phyloP scores from a whole-genome alignment of 2,888 invertebrate genomes.

The Cataglyphis altisquamis region DNA sequence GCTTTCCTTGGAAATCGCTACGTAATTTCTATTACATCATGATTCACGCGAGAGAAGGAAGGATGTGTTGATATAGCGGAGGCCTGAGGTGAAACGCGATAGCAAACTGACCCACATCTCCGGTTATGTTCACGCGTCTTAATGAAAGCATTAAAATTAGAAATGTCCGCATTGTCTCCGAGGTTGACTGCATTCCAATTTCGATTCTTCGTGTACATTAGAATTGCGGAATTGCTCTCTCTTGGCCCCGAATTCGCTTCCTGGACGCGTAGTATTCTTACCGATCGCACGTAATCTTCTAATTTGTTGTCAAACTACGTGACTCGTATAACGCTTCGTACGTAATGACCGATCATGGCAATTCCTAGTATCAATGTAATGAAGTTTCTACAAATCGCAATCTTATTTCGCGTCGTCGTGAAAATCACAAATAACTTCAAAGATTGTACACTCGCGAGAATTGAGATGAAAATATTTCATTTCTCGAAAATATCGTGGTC shows the following conservation, averaged over 20 bases:
- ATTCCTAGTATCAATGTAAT: constrained; percentile 3
- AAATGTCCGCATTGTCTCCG: constrained; percentile 56
- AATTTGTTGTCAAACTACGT: constrained; percentile 58
- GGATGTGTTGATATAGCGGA: background rate
- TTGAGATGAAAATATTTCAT: constrained; percentile 17
- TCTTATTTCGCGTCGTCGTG: background rate
- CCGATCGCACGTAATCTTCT: constrained; percentile 40
- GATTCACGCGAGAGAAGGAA: background rate
- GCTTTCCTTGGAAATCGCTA: background rate
- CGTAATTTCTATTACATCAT: background rate
- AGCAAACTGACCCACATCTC: constrained; percentile 66
- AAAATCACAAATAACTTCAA: background rate
- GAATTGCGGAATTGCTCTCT: constrained; percentile 28
- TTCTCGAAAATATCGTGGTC: constrained; percentile 12
- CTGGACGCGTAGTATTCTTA: constrained; percentile 26
- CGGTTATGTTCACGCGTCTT: constrained; percentile 46
- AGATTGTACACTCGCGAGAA: background rate
- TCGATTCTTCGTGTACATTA: background rate
- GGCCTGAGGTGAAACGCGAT: constrained; percentile 45
- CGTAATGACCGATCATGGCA: background rate
- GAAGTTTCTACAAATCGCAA: background rate
- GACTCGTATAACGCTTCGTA: constrained; percentile 26
- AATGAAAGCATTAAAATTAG: constrained; percentile 83
- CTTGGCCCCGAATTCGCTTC: background rate
- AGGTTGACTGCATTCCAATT: constrained; percentile 51